phyloP scores from a whole-genome alignment of 2,888 invertebrate genomes.

The Barypeithes pellucidus region DNA sequence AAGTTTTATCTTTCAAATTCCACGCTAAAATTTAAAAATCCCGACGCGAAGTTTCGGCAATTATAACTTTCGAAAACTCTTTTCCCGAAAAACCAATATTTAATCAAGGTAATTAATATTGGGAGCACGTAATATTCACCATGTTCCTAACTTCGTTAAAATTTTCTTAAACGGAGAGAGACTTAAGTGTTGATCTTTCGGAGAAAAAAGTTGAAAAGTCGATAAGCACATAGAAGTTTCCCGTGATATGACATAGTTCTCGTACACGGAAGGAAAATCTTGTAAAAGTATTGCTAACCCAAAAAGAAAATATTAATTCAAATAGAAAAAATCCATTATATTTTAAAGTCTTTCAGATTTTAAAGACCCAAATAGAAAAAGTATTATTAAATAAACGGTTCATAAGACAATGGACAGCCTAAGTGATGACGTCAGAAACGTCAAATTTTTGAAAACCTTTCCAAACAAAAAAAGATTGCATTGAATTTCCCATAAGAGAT shows the following conservation, averaged over 20 bases:
- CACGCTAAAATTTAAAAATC: slow-evolving; percentile 10
- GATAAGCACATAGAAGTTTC: neutral
- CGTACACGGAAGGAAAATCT: too few species aligned
- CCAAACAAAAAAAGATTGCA: too few species aligned
- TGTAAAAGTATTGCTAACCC: too few species aligned
- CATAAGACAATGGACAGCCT: too few species aligned
- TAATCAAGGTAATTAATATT: slow-evolving; percentile 38
- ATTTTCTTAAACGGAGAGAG: slow-evolving; percentile 18
- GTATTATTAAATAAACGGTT: too few species aligned
- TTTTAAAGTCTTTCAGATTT: too few species aligned
- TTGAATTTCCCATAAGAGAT: too few species aligned
- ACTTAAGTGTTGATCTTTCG: slow-evolving; percentile 28
- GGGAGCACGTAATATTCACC: slow-evolving; percentile 13
- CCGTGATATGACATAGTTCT: slow-evolving; percentile 1
- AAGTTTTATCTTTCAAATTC: slow-evolving; percentile 4
- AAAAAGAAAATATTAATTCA: too few species aligned
- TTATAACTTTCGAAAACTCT: slow-evolving; percentile 17
- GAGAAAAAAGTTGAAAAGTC: neutral
- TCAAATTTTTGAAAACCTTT: too few species aligned
- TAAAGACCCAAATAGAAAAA: too few species aligned
- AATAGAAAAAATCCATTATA: too few species aligned
- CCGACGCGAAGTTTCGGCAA: neutral
- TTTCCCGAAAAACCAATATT: slow-evolving; percentile 21
- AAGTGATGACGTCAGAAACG: too few species aligned
- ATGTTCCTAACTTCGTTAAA: slow-evolving; percentile 20